phyloP scores from a whole-genome alignment of 2,113 vertebrate genomes.

The Glaucidium brasilianum region DNA sequence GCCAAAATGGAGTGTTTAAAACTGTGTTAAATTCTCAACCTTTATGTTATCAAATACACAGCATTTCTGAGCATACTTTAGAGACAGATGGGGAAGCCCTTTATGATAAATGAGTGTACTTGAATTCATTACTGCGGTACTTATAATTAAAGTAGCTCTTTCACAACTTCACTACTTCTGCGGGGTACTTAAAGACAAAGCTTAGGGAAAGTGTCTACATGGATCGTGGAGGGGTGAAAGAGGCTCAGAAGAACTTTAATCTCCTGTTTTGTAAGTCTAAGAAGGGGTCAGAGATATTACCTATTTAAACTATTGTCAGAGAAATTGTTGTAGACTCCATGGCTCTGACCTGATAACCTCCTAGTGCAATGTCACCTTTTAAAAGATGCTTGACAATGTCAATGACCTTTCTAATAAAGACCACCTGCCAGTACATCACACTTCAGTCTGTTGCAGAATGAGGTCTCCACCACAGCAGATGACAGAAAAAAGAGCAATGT shows the following conservation, averaged over 20 bases:
- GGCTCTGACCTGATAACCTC: constrained; percentile 61
- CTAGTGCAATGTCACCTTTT: constrained; percentile 45
- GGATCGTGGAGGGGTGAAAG: neutral
- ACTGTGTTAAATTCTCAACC: constrained; percentile 64
- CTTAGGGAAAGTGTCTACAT: neutral
- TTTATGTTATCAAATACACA: constrained; percentile 78
- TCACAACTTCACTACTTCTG: constrained; percentile 66
- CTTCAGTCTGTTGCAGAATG: neutral
- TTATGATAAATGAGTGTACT: constrained; percentile 80
- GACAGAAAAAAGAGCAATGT: neutral
- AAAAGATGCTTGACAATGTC: constrained; percentile 41
- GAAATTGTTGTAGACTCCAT: constrained; percentile 68
- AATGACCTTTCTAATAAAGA: constrained; percentile 52
- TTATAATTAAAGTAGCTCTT: constrained; percentile 78
- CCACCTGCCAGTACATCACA: constrained; percentile 8
- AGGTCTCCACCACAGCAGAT: neutral
- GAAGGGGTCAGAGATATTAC: constrained; percentile 59
- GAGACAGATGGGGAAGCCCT: constrained; percentile 79
- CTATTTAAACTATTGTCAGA: constrained; percentile 59
- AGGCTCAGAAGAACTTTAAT: neutral
- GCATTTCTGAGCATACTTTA: constrained; percentile 77
- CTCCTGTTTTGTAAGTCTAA: constrained; percentile 48
- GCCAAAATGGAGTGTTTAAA: constrained; percentile 22
- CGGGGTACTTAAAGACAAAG: constrained; percentile 55
- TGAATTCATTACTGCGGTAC: constrained; percentile 78